Conservation (phyloP, 2,113 vertebrate genomes). For the Apaloderma vittatum region DNA sequence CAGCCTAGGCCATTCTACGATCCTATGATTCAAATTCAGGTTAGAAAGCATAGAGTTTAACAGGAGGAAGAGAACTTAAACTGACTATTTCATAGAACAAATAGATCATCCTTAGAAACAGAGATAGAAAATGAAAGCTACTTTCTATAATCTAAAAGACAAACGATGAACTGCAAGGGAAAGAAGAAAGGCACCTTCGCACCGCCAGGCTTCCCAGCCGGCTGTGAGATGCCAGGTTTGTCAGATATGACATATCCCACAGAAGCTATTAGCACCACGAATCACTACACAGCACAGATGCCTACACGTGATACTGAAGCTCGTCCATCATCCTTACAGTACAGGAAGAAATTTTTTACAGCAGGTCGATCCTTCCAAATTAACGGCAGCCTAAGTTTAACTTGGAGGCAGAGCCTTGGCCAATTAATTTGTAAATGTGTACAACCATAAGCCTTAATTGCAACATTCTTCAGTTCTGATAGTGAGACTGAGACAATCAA, state of each 20-base stretch:
- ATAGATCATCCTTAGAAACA: neutral
- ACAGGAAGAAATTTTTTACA: neutral
- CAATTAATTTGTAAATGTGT: neutral
- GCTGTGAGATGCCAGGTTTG: neutral
- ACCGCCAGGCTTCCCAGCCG: neutral
- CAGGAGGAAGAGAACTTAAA: neutral
- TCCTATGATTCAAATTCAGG: neutral
- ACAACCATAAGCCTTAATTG: neutral
- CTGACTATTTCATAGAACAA: neutral
- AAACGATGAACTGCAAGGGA: neutral
- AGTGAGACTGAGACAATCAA: neutral
- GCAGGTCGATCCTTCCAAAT: neutral
- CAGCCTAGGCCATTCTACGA: no score
- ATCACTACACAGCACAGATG: neutral
- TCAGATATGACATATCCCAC: neutral
- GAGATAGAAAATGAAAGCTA: neutral
- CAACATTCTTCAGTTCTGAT: neutral
- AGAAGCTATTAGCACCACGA: neutral
- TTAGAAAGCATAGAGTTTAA: neutral
- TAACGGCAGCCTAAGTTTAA: neutral
- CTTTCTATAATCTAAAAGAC: neutral
- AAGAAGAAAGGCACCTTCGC: neutral
- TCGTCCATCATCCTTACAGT: neutral
- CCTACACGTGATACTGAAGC: neutral
- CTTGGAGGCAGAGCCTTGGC: rapidly evolving